These are phyloP conservation scores for Dynastes maya DNA, from an alignment of 2,888 invertebrate genomes.

Conservation along the genomic window DNA sequence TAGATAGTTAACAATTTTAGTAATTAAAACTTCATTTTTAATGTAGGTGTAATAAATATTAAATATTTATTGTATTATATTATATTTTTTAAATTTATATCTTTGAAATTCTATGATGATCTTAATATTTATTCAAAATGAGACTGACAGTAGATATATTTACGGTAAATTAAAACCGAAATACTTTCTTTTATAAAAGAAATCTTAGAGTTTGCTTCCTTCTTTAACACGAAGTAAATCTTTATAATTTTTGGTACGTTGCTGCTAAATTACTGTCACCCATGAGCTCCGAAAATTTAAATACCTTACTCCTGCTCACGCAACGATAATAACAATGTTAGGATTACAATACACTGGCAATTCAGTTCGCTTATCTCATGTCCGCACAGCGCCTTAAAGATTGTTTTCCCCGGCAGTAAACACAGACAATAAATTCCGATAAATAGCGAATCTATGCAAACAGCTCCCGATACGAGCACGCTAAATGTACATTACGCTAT, in stretches of 20 bases:
- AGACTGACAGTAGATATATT: no score
- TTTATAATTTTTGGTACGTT: neutral
- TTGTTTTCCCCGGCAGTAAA: slow-evolving; percentile 4
- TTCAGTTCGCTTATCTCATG: neutral
- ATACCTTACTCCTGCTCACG: neutral
- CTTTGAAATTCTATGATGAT: no score
- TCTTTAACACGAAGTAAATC: no score
- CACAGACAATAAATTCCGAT: slow-evolving; percentile 6
- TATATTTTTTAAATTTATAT: no score
- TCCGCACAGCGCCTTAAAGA: neutral
- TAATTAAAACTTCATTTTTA: no score
- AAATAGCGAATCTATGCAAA: slow-evolving; percentile 21
- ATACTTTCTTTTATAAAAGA: no score
- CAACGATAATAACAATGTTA: neutral
- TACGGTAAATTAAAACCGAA: no score
- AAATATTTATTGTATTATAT: no score
- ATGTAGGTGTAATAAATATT: no score
- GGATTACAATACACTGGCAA: neutral
- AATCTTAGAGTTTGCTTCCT: no score
- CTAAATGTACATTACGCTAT: neutral
- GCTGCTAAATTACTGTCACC: neutral
- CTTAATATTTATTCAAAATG: no score
- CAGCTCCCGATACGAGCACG: neutral
- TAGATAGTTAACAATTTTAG: no score
- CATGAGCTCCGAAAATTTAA: neutral